These are phyloP conservation scores for Bombyx mori DNA, from an alignment of 1,140 invertebrate species.

Conservation along the genomic window DNA sequence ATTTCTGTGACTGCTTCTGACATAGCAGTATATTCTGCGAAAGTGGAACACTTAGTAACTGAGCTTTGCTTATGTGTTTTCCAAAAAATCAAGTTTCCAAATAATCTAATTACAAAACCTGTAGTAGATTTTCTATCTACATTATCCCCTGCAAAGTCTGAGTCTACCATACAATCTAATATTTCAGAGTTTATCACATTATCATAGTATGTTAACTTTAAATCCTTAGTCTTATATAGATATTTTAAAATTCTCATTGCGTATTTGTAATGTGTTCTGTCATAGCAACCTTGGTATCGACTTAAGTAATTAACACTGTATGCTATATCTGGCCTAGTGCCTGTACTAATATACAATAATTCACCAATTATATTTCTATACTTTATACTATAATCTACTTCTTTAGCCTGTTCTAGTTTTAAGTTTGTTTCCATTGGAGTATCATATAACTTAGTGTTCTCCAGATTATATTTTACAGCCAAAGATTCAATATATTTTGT, in stretches of 20 bases:
- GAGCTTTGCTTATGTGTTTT: constrained; percentile 35
- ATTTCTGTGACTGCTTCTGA: no score
- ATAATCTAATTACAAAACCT: constrained; percentile 39
- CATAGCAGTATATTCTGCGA: no score
- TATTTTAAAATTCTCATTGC: background rate
- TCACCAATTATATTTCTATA: background rate
- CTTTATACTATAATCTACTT: constrained; percentile 1
- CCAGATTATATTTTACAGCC: constrained; percentile 38
- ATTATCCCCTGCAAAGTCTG: constrained; percentile 49
- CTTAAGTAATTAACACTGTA: background rate
- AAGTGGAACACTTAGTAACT: constrained; percentile 14
- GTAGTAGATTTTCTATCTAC: constrained; percentile 43
- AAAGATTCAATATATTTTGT: constrained; percentile 46
- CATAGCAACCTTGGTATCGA: background rate
- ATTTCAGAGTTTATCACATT: constrained; percentile 19
- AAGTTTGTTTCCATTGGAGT: constrained; percentile 61
- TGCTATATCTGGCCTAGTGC: background rate
- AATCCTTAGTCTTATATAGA: background rate
- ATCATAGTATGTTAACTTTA: constrained; percentile 1
- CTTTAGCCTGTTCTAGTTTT: constrained; percentile 37
- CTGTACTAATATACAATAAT: background rate
- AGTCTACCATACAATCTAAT: constrained; percentile 43
- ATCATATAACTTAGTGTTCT: constrained; percentile 35
- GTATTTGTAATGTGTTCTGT: background rate
- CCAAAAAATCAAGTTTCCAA: constrained; percentile 41